A percentile compares a stretch with the other conserved stretches of the same genome.
Conservation (phyloP, 2,797 vertebrate species). For the Hipposideros larvatus region DNA sequence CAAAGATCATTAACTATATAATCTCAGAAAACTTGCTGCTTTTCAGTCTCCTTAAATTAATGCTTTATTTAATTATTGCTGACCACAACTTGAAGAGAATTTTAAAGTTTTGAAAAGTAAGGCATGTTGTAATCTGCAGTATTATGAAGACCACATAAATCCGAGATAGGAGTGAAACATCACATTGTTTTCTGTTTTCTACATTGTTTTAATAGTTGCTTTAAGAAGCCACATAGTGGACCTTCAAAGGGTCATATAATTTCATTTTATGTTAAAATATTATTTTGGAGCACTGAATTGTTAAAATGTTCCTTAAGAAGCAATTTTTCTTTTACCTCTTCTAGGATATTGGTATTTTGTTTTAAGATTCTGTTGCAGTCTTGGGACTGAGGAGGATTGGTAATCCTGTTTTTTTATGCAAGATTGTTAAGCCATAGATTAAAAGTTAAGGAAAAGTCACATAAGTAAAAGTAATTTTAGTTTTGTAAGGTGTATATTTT, state of each 20-base stretch:
- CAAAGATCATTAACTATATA: neutral
- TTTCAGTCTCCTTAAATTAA: neutral
- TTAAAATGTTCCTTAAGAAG: neutral
- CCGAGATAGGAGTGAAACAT: neutral
- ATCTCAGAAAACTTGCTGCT: neutral
- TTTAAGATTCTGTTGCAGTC: neutral
- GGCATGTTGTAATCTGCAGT: neutral
- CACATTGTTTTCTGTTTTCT: neutral
- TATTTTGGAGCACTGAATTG: conserved; percentile 43
- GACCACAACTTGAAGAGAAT: neutral
- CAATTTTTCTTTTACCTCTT: neutral
- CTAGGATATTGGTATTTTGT: neutral
- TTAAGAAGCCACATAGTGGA: neutral
- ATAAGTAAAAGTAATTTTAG: conserved; percentile 41
- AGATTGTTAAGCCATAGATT: neutral
- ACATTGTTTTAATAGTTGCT: neutral
- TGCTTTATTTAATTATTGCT: conserved; percentile 7
- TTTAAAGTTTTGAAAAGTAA: conserved; percentile 22
- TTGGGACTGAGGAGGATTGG: neutral
- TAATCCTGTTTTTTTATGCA: neutral
- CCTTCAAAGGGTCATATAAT: neutral
- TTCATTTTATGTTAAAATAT: neutral
- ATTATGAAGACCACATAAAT: neutral
- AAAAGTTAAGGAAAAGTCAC: conserved; percentile 8
- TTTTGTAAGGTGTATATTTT: conserved; percentile 25